Evolutionary conservation across 2,113 vertebrate genomes (phyloP), one percentile per base, ranked within the genome.

Genomic region (Tonatia bakeri): DNA sequence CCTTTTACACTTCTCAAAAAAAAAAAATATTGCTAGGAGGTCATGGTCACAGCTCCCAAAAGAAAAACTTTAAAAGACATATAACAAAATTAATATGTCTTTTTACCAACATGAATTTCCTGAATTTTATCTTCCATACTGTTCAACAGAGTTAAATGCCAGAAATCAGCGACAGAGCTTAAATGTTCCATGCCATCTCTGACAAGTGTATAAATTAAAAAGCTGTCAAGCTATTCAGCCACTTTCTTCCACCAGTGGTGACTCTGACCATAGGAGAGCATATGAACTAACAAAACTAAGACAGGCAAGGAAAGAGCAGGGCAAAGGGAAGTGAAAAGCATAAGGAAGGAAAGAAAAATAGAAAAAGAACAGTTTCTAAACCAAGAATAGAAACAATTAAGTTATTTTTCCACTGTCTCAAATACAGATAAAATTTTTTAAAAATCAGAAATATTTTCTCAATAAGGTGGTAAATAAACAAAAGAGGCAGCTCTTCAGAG

Each of bases 321-420:
- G 84, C 70, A 88, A 87, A 76, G n/a, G 59, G 43, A 89, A 90
- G 26, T n/a, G 4, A 61, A 79, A 75, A 87, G 85, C 65, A 88
- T 94, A 94, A 87, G 64, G 90, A 96, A 92, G 91, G 93, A 97
- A 97, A 95, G 61, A 94, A 87, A 96, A 97, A 56, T 6, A 73
- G 67, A 67, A 89, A 91, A 77, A 85, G 3, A 85, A 33, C 6
- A 83, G 36, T 85, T 72, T 81, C 61, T 38, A 87, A 69, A 38
- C 75, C 69, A 91, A 81, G 22, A 92, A 75, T 19, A 89, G 50
- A 81, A 72, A 54, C 45, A 52, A 3, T 72, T 52, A 93, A 40
- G 3, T 72, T 52, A 93, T 84, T 65, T 79, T 65, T 19, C 43
- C 84, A 47, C 85, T 80, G 6, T 52, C 33, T 65, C 22, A 3